Evolutionary conservation across 2,113 vertebrate species (phyloP), one percentile per base, ranked within the genome.

Genomic region (Vicugna pacos): DNA sequence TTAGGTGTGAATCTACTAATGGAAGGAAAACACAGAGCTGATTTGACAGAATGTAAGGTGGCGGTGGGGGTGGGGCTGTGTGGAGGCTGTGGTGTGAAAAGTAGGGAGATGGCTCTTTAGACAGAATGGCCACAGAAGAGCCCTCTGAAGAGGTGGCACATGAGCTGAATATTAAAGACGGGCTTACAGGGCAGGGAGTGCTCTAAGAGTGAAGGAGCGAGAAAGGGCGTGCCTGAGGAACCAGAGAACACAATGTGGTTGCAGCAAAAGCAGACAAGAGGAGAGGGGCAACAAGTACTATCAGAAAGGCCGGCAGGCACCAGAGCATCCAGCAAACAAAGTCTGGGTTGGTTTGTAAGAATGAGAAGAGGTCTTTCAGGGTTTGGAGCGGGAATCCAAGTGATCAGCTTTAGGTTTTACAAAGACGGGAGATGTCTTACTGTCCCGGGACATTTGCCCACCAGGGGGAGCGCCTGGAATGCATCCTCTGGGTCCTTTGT

Each of bases 381-480:
- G 10, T 26, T 83, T 30, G 38, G 48, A 93, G 64, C 13, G 7
- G 52, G n/a, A 42, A 80, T 6, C 22, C 0, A 1, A 20, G 22
- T 17, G 67, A 35, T 80, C 17, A 5, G 46, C 64, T 65, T 58
- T 2, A 38, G 20, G 16, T 13, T 67, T 89, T 77, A 60, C n/a
- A 22, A 62, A 95, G 35, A 77, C 2, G 0, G 15, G 46, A n/a
- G 6, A 35, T 42, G 87, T 81, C 73, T 83, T 28, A 42, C 10
- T 2, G 13, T 89, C n/a, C 19, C 1, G 38, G 50, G 65, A 92
- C 28, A 50, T 86, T 87, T 95, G 91, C n/a, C 97, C 97, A 95
- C 96, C 92, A 98, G 97, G 96, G 96, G 97, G 97, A 95, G 97
- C 69, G 16, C 89, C 94, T 54, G 52, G 69, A 69, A 89, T 8